These are phyloP conservation scores for Toxotes jaculatrix DNA, from an alignment of 2,113 vertebrate genomes.

Conservation along the genomic window DNA sequence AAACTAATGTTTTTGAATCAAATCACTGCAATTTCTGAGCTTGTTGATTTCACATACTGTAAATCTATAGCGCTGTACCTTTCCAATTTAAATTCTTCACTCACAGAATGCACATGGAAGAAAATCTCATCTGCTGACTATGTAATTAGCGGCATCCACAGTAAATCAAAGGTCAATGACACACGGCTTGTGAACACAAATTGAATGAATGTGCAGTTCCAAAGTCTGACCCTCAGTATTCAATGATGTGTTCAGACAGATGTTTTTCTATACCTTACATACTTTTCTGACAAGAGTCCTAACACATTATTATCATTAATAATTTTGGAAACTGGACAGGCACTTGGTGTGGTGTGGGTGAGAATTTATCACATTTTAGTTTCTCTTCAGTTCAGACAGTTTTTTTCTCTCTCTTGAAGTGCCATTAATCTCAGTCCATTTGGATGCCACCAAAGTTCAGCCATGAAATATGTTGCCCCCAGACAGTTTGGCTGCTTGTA, in stretches of 20 bases:
- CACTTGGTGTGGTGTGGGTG: neutral
- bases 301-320: neutral
- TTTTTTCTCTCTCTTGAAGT: conserved; percentile 11
- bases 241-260: neutral
- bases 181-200: no score
- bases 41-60: neutral
- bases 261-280: neutral
- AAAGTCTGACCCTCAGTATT: neutral
- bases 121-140: neutral
- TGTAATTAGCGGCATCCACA: neutral
- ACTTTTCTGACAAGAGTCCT: neutral
- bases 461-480: conserved; percentile 28
- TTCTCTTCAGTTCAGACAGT: neutral
- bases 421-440: conserved; percentile 36
- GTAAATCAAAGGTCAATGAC: neutral
- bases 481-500: conserved; percentile 36
- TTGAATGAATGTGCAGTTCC: no score
- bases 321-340: neutral
- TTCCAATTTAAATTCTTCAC: neutral
- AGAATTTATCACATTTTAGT: neutral
- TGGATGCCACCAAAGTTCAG: conserved; percentile 38
- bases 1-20: neutral
- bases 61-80: neutral
- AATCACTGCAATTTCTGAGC: neutral
- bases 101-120: neutral